Conservation (phyloP, 2,113 vertebrate genomes). For the Macquaria ambigua region DNA sequence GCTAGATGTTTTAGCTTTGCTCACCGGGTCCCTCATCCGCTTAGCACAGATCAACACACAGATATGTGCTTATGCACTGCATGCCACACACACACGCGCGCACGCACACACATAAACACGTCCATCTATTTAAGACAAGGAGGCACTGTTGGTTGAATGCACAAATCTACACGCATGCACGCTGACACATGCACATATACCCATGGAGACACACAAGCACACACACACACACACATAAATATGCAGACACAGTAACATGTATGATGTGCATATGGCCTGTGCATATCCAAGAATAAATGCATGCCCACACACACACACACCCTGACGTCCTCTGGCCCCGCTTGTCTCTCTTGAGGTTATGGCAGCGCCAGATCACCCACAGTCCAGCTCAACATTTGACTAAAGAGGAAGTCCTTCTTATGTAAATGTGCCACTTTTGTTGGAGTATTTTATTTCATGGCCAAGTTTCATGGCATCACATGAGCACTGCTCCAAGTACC, state of each 20-base stretch:
- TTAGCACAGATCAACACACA: conserved; percentile 63
- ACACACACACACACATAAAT: background rate
- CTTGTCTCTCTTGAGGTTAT: conserved; percentile 47
- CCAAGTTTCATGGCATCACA: conserved; percentile 52
- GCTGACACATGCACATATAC: background rate
- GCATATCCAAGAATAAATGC: background rate
- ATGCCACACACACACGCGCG: conserved; percentile 29
- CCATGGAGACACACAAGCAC: background rate
- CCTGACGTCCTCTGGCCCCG: conserved; percentile 21
- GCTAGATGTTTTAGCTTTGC: conserved; percentile 83
- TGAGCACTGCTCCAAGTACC: conserved; percentile 54
- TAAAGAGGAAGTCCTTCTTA: conserved; percentile 49
- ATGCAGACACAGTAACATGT: background rate
- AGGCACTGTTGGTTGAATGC: conserved; percentile 23
- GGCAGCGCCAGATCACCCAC: conserved; percentile 31
- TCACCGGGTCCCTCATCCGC: conserved; percentile 78
- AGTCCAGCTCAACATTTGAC: conserved; percentile 56
- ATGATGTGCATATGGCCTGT: background rate
- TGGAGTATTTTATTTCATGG: conserved; percentile 54
- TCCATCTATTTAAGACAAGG: conserved; percentile 33
- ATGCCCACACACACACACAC: conserved; percentile 5
- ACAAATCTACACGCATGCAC: conserved; percentile 5
- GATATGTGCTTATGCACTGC: conserved; percentile 32
- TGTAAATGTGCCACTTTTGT: conserved; percentile 61
- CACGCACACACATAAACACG: conserved; percentile 10